phyloP scores from a whole-genome alignment of 2,797 vertebrate genomes.

The Pogonophryne albipinna region DNA sequence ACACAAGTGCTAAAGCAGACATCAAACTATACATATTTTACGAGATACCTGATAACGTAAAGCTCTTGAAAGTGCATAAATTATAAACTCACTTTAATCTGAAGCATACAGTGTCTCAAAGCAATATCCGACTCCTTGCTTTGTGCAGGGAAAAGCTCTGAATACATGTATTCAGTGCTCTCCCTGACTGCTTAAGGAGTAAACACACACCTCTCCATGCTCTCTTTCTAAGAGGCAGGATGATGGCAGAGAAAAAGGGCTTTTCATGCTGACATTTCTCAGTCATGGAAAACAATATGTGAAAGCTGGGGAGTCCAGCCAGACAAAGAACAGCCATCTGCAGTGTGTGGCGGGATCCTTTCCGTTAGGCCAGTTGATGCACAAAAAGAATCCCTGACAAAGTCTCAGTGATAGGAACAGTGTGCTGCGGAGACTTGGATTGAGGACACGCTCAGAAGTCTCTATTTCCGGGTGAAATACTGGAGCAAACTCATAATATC shows the following conservation, averaged over 20 bases:
- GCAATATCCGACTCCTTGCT: constrained; percentile 19
- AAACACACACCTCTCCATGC: constrained; percentile 47
- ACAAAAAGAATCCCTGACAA: constrained; percentile 7
- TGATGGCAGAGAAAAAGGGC: constrained; percentile 39
- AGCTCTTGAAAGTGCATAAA: not conserved
- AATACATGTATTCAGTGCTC: constrained; percentile 34
- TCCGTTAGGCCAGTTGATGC: constrained; percentile 38
- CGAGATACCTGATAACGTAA: not conserved
- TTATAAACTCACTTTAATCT: constrained; percentile 32
- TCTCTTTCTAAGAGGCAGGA: constrained; percentile 35
- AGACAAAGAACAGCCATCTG: constrained; percentile 47
- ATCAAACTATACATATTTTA: constrained; percentile 17
- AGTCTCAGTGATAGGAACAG: constrained; percentile 42
- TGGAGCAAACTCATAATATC: constrained; percentile 28
- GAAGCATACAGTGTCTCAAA: constrained; percentile 23
- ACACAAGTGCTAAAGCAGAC: constrained; percentile 11
- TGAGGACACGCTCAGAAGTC: constrained; percentile 24
- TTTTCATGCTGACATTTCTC: constrained; percentile 54
- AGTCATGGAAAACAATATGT: constrained; percentile 50
- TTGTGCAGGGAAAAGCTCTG: constrained; percentile 15
- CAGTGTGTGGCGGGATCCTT: constrained; percentile 13
- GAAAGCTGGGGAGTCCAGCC: constrained; percentile 44
- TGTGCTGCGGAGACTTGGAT: constrained; percentile 45
- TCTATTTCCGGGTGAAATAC: constrained; percentile 33
- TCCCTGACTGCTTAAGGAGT: constrained; percentile 21